Percentiles rank a stretch among this genome's conserved stretches.
Evolutionary conservation across 2,797 vertebrate genomes (phyloP).

Genomic region (Pipistrellus pipistrellus): DNA sequence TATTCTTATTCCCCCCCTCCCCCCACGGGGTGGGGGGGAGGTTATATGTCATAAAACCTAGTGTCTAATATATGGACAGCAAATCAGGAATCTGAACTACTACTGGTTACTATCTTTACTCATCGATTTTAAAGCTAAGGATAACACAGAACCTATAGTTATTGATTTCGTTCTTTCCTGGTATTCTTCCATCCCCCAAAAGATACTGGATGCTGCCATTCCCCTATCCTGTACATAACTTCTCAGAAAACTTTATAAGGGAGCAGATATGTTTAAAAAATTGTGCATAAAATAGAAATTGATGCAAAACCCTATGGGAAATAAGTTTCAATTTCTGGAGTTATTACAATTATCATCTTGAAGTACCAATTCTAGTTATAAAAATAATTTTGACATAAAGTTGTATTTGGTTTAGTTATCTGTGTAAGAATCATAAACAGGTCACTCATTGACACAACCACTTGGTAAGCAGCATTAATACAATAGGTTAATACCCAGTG

Average conservation of each 20-base stretch:
- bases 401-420: slow-evolving; percentile 32
- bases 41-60: slow-evolving; percentile 57
- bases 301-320: slow-evolving; percentile 20
- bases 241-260: slow-evolving; percentile 62
- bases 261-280: not conserved
- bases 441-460: not conserved
- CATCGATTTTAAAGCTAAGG: slow-evolving; percentile 60
- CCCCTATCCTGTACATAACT: slow-evolving; percentile 45
- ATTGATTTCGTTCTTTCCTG: slow-evolving; percentile 41
- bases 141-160: not conserved
- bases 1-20: not conserved
- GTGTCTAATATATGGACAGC: slow-evolving; percentile 11
- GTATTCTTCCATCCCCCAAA: slow-evolving; percentile 1
- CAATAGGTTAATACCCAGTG: not conserved
- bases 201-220: not conserved
- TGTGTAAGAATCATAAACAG: not conserved
- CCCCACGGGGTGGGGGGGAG: no score
- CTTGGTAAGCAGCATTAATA: slow-evolving; percentile 12
- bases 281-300: not conserved
- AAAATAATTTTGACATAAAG: slow-evolving; percentile 34
- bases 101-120: slow-evolving; percentile 38
- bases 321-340: not conserved
- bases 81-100: slow-evolving; percentile 33
- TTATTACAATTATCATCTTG: not conserved
- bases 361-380: slow-evolving; percentile 41